Evolutionary conservation across 2,797 vertebrate species (phyloP).

Genomic region (Hapalemur alaotrensis): DNA sequence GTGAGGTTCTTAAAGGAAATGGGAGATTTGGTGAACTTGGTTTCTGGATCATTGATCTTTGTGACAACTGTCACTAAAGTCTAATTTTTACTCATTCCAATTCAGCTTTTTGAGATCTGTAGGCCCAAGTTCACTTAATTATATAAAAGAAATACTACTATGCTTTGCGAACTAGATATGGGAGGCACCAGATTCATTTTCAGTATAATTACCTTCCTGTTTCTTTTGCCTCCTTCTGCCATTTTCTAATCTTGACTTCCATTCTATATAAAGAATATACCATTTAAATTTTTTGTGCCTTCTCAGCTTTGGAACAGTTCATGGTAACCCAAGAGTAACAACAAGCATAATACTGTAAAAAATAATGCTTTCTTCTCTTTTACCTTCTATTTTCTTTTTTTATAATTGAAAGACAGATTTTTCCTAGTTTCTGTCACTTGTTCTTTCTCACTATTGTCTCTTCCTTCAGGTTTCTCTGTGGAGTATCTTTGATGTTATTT

Average conservation of each 20-base stretch:
- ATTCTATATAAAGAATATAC: not conserved
- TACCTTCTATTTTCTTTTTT: not conserved
- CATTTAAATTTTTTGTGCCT: not conserved
- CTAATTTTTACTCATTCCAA: not conserved
- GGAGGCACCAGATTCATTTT: not conserved
- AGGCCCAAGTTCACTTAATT: not conserved
- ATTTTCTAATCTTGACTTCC: not conserved
- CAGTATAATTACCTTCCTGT: not conserved
- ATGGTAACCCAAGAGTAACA: not conserved
- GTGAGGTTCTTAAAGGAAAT: not conserved
- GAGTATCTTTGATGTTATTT: not conserved
- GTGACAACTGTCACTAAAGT: not conserved
- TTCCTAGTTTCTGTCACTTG: not conserved
- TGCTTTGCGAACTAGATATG: not conserved
- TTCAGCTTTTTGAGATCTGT: not conserved
- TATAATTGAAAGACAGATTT: not conserved
- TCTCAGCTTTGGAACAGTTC: not conserved
- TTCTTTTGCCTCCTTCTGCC: not conserved
- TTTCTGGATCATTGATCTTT: not conserved
- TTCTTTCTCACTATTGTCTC: not conserved
- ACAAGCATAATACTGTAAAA: not conserved
- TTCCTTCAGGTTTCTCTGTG: not conserved
- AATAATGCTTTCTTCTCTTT: not conserved
- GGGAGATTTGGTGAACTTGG: not conserved
- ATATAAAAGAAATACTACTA: not conserved